Conservation (phyloP, 1,140 invertebrate genomes). For the Colletes latitarsis region DNA sequence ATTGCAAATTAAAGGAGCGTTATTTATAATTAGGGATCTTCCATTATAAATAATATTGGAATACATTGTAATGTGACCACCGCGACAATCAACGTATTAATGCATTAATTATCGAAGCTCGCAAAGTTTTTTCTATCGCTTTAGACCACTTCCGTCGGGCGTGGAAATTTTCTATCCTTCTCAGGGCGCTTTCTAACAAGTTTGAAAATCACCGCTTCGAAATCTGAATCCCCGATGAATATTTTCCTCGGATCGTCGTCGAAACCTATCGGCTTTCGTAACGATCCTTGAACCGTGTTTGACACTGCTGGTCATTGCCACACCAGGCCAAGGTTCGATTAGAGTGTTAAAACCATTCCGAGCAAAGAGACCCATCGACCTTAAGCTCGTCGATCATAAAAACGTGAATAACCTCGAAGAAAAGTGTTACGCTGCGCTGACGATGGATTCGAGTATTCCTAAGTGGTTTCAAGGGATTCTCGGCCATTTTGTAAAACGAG, state of each 20-base stretch:
- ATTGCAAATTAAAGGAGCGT: too few relatives aligned
- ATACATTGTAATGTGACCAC: too few relatives aligned
- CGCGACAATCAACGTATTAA: too few relatives aligned
- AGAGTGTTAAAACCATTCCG: neutral
- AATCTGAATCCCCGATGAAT: neutral
- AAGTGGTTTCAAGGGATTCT: neutral
- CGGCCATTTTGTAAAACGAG: neutral
- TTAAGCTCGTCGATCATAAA: neutral
- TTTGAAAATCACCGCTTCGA: neutral
- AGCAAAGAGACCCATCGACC: neutral
- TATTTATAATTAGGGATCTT: too few relatives aligned
- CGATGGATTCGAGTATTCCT: neutral
- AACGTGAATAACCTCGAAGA: neutral
- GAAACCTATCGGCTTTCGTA: neutral
- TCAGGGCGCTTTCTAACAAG: too few relatives aligned
- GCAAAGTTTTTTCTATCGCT: too few relatives aligned
- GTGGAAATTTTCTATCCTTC: too few relatives aligned
- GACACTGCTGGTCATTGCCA: neutral
- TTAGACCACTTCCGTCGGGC: too few relatives aligned
- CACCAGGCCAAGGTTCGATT: conserved; percentile 1
- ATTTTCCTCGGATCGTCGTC: neutral
- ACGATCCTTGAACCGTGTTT: neutral
- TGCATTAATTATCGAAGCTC: too few relatives aligned
- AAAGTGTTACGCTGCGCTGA: neutral
- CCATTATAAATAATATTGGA: too few relatives aligned